phyloP scores from a whole-genome alignment of 1,140 invertebrate genomes.

The Heliothis subflexa region DNA sequence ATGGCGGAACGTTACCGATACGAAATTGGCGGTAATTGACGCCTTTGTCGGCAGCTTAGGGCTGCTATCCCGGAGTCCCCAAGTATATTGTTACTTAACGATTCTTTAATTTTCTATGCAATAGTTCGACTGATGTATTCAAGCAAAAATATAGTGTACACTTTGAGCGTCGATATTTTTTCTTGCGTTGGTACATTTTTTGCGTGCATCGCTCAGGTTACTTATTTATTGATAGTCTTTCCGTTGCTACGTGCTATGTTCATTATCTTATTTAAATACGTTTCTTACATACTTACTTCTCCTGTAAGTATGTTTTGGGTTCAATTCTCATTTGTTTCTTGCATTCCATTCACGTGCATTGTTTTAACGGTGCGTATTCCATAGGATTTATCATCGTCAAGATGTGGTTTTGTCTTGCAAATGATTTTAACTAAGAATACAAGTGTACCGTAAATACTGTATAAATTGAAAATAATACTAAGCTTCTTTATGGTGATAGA shows the following conservation, averaged over 20 bases:
- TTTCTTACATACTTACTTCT: too few species aligned
- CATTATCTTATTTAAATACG: too few species aligned
- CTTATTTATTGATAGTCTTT: not conserved
- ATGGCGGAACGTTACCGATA: slow-evolving; percentile 47
- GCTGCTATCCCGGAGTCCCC: slow-evolving; percentile 30
- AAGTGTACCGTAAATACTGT: too few species aligned
- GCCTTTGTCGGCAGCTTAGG: slow-evolving; percentile 42
- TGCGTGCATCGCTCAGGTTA: not conserved
- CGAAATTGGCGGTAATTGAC: slow-evolving; percentile 49
- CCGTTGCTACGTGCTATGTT: not conserved
- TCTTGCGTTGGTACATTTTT: not conserved
- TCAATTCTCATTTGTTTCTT: too few species aligned
- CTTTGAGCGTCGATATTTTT: not conserved
- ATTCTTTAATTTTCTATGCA: slow-evolving; percentile 20
- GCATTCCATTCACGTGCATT: too few species aligned
- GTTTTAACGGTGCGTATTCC: too few species aligned
- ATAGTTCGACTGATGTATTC: slow-evolving; percentile 2
- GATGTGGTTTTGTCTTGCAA: too few species aligned
- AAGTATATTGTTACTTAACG: slow-evolving; percentile 37
- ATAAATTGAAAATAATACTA: too few species aligned
- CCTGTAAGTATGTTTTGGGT: too few species aligned
- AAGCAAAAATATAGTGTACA: not conserved
- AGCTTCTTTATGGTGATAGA: too few species aligned
- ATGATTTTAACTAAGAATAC: too few species aligned
- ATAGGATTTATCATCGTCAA: too few species aligned